Conservation (phyloP, 2,888 invertebrate species). For the Phania funesta region DNA sequence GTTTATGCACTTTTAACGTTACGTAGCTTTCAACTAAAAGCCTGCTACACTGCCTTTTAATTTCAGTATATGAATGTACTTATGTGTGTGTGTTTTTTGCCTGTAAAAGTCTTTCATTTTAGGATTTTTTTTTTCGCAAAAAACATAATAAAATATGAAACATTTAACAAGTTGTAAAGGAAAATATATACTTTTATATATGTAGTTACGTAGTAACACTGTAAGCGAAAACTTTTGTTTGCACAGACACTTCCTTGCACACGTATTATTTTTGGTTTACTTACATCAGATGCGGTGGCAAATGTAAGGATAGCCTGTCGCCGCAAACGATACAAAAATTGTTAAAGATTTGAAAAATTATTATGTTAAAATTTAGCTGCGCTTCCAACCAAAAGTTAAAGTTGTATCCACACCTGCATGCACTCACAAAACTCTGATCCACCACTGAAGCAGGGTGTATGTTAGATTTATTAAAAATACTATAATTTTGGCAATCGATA, state of each 20-base stretch:
- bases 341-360: too few species aligned
- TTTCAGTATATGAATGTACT: not conserved
- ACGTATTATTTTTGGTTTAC: too few species aligned
- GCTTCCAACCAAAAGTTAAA: too few species aligned
- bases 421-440: slow-evolving; percentile 32
- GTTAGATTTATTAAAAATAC: not conserved
- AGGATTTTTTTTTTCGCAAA: slow-evolving; percentile 28
- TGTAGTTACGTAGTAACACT: not conserved
- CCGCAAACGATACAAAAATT: too few species aligned
- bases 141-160: slow-evolving; percentile 43
- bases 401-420: too few species aligned
- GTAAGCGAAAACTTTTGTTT: slow-evolving; percentile 8
- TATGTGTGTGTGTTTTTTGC: not conserved
- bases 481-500: not conserved
- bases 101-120: not conserved
- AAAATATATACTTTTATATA: slow-evolving; percentile 15
- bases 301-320: too few species aligned
- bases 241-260: too few species aligned
- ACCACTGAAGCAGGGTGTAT: not conserved
- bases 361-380: too few species aligned
- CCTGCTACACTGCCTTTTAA: not conserved
- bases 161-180: slow-evolving; percentile 49
- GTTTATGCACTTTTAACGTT: slow-evolving; percentile 49
- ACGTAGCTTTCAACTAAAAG: slow-evolving; percentile 15
- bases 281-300: too few species aligned